Evolutionary conservation across 2,888 invertebrate genomes (phyloP).

Genomic region (Patella ulyssiponensis): DNA sequence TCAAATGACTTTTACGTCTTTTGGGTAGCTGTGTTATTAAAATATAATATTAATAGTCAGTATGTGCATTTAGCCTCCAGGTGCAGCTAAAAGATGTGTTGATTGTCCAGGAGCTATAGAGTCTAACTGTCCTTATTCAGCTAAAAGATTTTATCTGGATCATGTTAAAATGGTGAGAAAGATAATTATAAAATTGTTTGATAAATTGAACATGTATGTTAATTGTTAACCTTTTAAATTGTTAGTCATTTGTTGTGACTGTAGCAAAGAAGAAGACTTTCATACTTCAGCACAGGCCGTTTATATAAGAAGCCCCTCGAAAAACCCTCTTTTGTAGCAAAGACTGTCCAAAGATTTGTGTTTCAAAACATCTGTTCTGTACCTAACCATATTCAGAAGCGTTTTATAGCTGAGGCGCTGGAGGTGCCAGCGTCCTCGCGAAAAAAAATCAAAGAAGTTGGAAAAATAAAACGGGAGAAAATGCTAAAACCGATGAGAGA

Average conservation of each 20-base stretch:
- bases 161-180: slow-evolving; percentile 45
- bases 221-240: neutral
- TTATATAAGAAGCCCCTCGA: too few species aligned
- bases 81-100: slow-evolving; percentile 70
- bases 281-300: too few species aligned
- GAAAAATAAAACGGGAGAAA: too few species aligned
- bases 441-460: too few species aligned
- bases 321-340: too few species aligned
- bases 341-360: too few species aligned
- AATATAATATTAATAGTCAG: neutral
- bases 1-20: neutral
- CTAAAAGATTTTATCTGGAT: slow-evolving; percentile 72
- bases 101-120: slow-evolving; percentile 71
- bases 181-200: neutral
- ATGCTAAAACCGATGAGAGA: too few species aligned
- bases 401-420: too few species aligned
- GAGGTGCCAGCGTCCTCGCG: too few species aligned
- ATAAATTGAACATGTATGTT: neutral
- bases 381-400: too few species aligned
- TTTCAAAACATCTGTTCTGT: too few species aligned
- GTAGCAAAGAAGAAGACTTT: neutral
- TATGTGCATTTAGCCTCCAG: slow-evolving; percentile 61
- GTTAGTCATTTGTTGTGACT: neutral
- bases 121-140: slow-evolving; percentile 72
- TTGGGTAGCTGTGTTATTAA: neutral